phyloP scores from a whole-genome alignment of 2,113 vertebrate genomes.

The Silurus meridionalis region DNA sequence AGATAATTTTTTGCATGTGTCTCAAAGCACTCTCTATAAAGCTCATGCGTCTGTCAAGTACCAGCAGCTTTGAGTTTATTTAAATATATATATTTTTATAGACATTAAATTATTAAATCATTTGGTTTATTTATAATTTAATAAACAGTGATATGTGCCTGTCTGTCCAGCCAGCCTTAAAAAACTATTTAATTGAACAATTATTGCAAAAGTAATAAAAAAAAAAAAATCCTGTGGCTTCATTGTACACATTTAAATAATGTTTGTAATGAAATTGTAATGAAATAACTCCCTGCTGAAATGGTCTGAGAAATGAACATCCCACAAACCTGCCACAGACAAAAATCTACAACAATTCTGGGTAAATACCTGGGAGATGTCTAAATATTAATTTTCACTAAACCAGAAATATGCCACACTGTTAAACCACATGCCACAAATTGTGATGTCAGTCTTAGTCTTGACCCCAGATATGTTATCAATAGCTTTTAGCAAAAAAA shows the following conservation, averaged over 20 bases:
- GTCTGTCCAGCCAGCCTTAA: background rate
- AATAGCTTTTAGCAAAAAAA: background rate
- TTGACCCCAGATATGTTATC: background rate
- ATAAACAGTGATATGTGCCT: too few species aligned
- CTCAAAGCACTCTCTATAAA: background rate
- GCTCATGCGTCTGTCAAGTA: background rate
- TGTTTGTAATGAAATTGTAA: too few species aligned
- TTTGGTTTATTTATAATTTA: background rate
- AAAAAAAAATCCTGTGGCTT: background rate
- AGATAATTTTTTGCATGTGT: too few species aligned
- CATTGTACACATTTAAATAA: background rate
- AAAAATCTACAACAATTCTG: background rate
- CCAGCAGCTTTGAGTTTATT: background rate
- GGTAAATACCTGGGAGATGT: background rate
- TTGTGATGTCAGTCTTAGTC: background rate
- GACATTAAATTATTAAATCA: background rate
- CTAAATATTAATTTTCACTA: background rate
- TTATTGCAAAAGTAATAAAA: background rate
- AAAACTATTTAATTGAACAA: background rate
- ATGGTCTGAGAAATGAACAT: background rate
- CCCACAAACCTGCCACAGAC: background rate
- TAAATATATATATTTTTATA: too few species aligned
- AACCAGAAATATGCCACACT: background rate
- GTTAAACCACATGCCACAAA: background rate
- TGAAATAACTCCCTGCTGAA: background rate